These are phyloP conservation scores for Notolepis coatsorum DNA, from an alignment of 2,797 vertebrate species.

Conservation along the genomic window DNA sequence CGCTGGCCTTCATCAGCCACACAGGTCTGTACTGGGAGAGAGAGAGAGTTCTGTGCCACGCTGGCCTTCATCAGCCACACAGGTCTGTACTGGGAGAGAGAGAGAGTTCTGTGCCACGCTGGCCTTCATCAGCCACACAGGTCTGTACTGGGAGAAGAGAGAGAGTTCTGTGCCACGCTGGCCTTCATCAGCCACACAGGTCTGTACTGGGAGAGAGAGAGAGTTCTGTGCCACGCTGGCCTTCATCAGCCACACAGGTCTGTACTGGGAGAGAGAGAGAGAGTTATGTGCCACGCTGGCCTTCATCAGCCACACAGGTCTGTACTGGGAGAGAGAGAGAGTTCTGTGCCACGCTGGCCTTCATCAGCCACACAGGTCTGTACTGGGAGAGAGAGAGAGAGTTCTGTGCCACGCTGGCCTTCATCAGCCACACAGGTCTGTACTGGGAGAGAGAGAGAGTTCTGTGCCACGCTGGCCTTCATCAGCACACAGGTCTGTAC, in stretches of 20 bases:
- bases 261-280: slow-evolving; percentile 27
- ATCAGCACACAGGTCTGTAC: slow-evolving; percentile 76
- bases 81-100: slow-evolving; percentile 77
- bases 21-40: slow-evolving; percentile 75
- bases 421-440: slow-evolving; percentile 80
- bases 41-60: slow-evolving; percentile 80
- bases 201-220: slow-evolving; percentile 57
- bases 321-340: slow-evolving; percentile 67
- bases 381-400: slow-evolving; percentile 69
- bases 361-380: slow-evolving; percentile 80
- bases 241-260: slow-evolving; percentile 82
- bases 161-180: slow-evolving; percentile 80
- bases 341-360: slow-evolving; percentile 80
- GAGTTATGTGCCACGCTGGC: slow-evolving; percentile 81
- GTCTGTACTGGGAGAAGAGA: slow-evolving; percentile 70
- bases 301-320: slow-evolving; percentile 82
- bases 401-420: slow-evolving; percentile 80
- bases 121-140: slow-evolving; percentile 79
- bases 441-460: slow-evolving; percentile 75
- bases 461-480: slow-evolving; percentile 80
- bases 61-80: slow-evolving; percentile 78
- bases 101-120: slow-evolving; percentile 80
- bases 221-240: slow-evolving; percentile 81
- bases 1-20: slow-evolving; percentile 77
- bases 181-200: slow-evolving; percentile 82